phyloP scores from a whole-genome alignment of 1,140 invertebrate species.

The Physella acuta region DNA sequence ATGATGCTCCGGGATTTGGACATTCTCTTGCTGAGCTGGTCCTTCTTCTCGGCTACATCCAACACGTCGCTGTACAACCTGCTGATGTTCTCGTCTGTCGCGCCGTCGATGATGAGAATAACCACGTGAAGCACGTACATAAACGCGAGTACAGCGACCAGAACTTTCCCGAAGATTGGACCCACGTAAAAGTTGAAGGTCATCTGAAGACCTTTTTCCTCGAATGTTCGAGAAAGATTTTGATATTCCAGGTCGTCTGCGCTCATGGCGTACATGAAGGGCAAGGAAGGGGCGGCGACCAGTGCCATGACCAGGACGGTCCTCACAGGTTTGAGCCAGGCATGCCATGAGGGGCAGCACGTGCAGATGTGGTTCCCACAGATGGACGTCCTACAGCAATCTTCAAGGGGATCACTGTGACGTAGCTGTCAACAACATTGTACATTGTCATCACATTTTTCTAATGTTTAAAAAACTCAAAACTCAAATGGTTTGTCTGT shows the following conservation, averaged over 20 bases:
- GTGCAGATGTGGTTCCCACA: conserved; percentile 18
- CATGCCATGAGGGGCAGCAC: conserved; percentile 18
- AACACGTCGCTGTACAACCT: conserved; percentile 16
- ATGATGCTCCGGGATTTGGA: conserved; percentile 10
- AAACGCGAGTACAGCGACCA: conserved; percentile 5
- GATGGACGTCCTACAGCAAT: conserved; percentile 16
- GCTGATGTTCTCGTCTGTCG: conserved; percentile 21
- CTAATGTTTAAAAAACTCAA: no score
- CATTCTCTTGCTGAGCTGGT: neutral
- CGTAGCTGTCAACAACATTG: no score
- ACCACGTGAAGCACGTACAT: conserved; percentile 24
- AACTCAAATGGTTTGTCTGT: no score
- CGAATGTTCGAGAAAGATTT: conserved; percentile 5
- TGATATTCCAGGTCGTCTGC: conserved; percentile 21
- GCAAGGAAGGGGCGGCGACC: conserved; percentile 19
- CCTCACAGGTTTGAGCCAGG: conserved; percentile 15
- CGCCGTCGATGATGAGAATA: conserved; percentile 23
- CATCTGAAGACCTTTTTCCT: conserved; percentile 5
- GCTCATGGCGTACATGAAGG: conserved; percentile 20
- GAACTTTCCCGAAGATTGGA: conserved; percentile 12
- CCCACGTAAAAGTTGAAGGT: conserved; percentile 26
- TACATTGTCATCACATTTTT: no score
- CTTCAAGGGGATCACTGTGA: conserved; percentile 20
- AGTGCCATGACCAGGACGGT: conserved; percentile 16
- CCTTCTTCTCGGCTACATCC: conserved; percentile 7